Conservation (phyloP, 2,113 vertebrate species). For the Addax nasomaculatus region DNA sequence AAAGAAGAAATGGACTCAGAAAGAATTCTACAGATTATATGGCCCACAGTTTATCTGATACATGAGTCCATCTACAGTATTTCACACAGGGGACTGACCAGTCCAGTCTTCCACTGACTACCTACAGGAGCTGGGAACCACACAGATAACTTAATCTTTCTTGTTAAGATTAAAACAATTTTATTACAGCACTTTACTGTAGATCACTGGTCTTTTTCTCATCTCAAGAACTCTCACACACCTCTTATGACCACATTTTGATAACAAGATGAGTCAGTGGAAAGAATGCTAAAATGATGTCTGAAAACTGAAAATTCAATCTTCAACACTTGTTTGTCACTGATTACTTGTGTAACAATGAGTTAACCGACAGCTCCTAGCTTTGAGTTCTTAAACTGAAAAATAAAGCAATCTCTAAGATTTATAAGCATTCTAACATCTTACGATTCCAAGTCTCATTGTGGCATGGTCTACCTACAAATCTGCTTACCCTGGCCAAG, state of each 20-base stretch:
- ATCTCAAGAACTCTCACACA: neutral
- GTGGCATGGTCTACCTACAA: neutral
- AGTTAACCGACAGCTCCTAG: neutral
- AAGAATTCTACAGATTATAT: neutral
- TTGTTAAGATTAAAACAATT: neutral
- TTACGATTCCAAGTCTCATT: neutral
- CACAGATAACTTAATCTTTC: neutral
- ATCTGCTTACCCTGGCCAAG: neutral
- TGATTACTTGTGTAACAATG: neutral
- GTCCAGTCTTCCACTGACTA: neutral
- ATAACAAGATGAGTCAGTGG: neutral
- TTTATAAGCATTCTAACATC: neutral
- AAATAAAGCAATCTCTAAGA: neutral
- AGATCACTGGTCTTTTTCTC: neutral
- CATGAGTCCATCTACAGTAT: neutral
- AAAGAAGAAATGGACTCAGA: neutral
- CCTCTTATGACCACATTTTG: neutral
- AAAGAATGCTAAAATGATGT: neutral
- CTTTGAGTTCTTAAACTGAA: neutral
- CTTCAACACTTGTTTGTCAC: neutral
- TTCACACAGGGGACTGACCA: neutral
- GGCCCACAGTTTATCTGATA: neutral
- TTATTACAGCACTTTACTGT: neutral
- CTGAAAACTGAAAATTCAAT: neutral
- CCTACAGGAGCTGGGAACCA: neutral